phyloP scores from a whole-genome alignment of 2,113 vertebrate genomes.

The Gyps fulvus region DNA sequence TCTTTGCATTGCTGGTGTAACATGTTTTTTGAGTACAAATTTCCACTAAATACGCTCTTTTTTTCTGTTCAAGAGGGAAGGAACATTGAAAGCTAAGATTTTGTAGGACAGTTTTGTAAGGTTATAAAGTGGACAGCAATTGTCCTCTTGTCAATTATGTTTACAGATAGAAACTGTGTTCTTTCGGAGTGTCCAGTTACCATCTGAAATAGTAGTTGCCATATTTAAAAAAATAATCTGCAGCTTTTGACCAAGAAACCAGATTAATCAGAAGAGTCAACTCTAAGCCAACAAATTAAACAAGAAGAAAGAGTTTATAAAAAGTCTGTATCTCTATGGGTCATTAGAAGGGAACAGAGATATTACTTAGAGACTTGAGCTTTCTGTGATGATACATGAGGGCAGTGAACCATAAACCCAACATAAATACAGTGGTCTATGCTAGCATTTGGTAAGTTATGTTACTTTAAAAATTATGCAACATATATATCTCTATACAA shows the following conservation, averaged over 20 bases:
- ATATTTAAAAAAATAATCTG: background rate
- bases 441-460: background rate
- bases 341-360: background rate
- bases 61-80: background rate
- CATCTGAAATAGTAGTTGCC: background rate
- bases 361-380: background rate
- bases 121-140: background rate
- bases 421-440: background rate
- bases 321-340: background rate
- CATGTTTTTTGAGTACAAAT: background rate
- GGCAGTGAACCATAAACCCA: background rate
- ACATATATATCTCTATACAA: background rate
- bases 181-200: background rate
- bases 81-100: background rate
- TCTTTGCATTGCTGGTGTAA: background rate
- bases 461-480: background rate
- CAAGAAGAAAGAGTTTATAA: background rate
- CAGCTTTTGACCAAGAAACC: background rate
- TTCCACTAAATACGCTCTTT: background rate
- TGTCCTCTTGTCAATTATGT: background rate
- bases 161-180: background rate
- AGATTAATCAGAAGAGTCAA: background rate
- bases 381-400: background rate
- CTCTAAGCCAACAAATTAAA: background rate
- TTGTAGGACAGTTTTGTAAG: background rate